Evolutionary conservation across 2,113 vertebrate species (phyloP).

Genomic region (Platysteira castanea): DNA sequence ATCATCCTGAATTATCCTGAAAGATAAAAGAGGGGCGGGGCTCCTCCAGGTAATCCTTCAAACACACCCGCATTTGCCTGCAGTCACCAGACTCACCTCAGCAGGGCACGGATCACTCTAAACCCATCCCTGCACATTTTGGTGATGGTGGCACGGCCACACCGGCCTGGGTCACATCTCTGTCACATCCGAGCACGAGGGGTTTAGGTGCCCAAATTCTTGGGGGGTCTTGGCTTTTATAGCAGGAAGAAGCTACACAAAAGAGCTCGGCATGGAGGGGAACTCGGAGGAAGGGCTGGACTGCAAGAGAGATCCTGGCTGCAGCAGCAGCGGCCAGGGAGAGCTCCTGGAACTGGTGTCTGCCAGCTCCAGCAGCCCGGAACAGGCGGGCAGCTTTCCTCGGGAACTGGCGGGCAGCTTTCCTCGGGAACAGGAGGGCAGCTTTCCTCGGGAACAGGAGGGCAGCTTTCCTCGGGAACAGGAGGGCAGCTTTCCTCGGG

Average conservation of each 20-base stretch:
- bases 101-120: rapidly evolving
- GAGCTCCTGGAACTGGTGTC: neutral
- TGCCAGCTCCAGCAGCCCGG: neutral
- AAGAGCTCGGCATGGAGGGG: rapidly evolving
- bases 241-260: neutral
- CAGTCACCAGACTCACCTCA: neutral
- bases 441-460: neutral
- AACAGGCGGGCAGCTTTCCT: neutral
- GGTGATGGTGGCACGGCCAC: neutral
- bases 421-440: neutral
- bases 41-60: neutral
- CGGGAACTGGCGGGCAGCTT: neutral
- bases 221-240: neutral
- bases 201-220: neutral
- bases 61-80: neutral
- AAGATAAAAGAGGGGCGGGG: neutral
- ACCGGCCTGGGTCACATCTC: rapidly evolving
- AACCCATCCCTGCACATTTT: neutral
- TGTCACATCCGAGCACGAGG: neutral
- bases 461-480: neutral
- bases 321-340: neutral
- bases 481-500: neutral
- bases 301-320: neutral
- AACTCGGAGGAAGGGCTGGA: neutral
- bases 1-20: neutral